Evolutionary conservation across 2,113 vertebrate species (phyloP), one percentile per base, ranked within the genome.

Genomic region (Cathartes aura): DNA sequence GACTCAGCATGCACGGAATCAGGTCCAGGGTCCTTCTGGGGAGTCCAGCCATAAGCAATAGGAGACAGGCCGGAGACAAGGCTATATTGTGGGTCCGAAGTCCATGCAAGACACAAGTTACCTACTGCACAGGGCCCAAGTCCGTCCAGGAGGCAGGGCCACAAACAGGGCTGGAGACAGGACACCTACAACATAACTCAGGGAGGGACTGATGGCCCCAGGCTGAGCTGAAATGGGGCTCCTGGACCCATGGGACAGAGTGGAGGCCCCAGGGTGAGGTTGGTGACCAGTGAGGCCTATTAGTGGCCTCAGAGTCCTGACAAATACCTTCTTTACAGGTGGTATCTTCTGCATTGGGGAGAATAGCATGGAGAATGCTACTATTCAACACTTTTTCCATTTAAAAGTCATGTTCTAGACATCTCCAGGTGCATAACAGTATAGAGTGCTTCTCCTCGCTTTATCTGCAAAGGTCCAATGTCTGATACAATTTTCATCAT

Each of bases 241-340:
- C 52, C 47, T 45, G 23, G 34, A 14, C 17, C 18, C 22, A 29
- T 1, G 0, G 29, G 20, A 15, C 21, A 68, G 22, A 32, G 7
- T 30, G 19, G 19, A 72, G 7, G 5, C 11, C 10, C 32, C 67
- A n/a, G 11, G 15, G n/a, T 18, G 32, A 72, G 6, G 8, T 0
- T 76, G 21, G 36, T 48, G 15, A 74, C 17, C 43, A 42, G 21
- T 42, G 67, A 73, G 29, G 24, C 21, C 7, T 36, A 8, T 64
- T 26, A 38, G 30, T 38, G 15, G 30, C n/a, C 60, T 64, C 63
- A 63, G 24, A 59, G 22, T 68, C 32, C 43, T 52, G 15, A 70
- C 8, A 81, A 89, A 56, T 52, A 43, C 5, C 15, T 70, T 70
- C 78, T 89, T 78, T 62, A 71, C 1, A 5, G 63, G 23, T 43